Base-by-base conservation (phyloP, 2,888 invertebrate species). In the Drosophila kuntzei region DNA sequence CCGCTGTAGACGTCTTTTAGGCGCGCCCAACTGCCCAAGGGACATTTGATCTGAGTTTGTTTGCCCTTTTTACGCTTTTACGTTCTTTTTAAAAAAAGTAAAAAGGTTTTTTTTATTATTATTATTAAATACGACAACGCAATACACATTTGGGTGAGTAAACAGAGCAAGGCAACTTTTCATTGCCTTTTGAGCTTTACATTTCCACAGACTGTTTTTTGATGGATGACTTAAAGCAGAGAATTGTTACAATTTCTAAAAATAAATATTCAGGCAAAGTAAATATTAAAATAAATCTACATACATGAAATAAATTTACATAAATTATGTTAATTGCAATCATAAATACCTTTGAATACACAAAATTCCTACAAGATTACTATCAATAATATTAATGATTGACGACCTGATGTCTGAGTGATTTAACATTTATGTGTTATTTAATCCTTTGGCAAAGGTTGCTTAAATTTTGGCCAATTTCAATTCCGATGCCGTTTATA, bases 61-160 rank as follows among this genome's bases (percentile, higher is more conserved):
- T 59, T 68, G 58, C 27, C 58, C 58, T 59, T 75, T 61, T 59
- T 57, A 22, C 29, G 18, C 50, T 37, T n/a, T 32, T 34, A 22
- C 22, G 9, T 22, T 14, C 37, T 18, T 14, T 47, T 34, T 49
- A 29, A 54, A 50, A 34, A 50, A 14, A 37, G 49, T 29, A 32
- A 55, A 46, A 58, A 63, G 63, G 53, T 51, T 61, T 65, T 55
- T 63, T 70, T 72, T 69, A 41, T 71, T 76, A 54, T 74, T 76
- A 62, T 80, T 71, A 62, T 80, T 76, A 76, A 76, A 76, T 72
- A 75, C 71, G 69, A 53, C 58, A 67, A 64, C 55, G 62, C 72
- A 75, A 14, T 22, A 18, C 43, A 20, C 27, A 43, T 43, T 51
- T 50, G 51, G 32, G 29, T 20, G 34, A 22, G 43, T 11, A 36